A percentile compares a stretch with the other conserved stretches of the same genome.
Evolutionary conservation across 2,113 vertebrate genomes (phyloP).

Genomic region (Sigmodon hispidus): DNA sequence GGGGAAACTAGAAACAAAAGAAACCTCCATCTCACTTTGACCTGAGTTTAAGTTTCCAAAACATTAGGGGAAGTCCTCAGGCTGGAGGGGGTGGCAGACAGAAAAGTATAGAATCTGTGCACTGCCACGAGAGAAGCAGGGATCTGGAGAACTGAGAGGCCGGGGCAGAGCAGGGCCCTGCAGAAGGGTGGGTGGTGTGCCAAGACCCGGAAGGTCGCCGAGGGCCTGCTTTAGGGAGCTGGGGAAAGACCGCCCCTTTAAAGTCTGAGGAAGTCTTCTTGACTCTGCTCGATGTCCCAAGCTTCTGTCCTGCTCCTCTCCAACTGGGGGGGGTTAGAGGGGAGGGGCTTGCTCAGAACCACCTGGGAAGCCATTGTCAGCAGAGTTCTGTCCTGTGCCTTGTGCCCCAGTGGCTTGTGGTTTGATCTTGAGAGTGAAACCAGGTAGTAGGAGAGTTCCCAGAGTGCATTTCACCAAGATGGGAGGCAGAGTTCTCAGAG

Average conservation of each 20-base stretch:
- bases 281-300: not conserved
- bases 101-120: not conserved
- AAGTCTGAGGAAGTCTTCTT: not conserved
- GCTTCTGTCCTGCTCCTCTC: accelerated
- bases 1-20: not conserved
- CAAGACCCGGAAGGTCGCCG: not conserved
- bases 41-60: not conserved
- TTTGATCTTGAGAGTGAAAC: no score
- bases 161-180: not conserved
- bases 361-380: not conserved
- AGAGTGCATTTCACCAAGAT: not conserved
- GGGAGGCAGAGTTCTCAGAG: not conserved
- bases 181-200: not conserved
- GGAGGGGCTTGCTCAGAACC: not conserved
- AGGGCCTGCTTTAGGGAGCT: not conserved
- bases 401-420: not conserved
- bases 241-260: not conserved
- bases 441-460: not conserved
- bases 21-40: not conserved
- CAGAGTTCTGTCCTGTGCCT: not conserved
- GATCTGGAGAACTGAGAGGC: not conserved
- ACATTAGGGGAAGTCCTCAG: not conserved
- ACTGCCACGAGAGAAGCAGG: not conserved
- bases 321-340: not conserved
- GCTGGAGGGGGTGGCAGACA: not conserved